Base-by-base conservation (phyloP, 2,113 vertebrate species). In the Orcinus orca region DNA sequence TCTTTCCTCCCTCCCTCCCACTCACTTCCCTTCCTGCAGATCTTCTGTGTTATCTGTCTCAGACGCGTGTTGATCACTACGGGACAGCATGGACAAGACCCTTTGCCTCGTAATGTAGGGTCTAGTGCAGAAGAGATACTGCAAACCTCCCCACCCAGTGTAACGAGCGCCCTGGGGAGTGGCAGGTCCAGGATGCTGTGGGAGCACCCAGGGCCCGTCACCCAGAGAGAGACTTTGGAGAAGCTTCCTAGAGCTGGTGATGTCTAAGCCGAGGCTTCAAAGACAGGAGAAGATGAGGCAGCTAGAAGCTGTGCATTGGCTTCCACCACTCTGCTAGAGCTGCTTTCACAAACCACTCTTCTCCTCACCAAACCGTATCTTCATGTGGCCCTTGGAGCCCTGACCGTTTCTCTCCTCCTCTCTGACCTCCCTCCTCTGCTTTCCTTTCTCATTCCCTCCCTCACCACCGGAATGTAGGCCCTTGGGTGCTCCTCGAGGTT, bases 61-160 rank as follows among this genome's bases (percentile, higher is more conserved):
- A 25, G 67, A 50, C 1, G 6, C 6, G 6, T 17, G 14, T 9
- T 21, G 0, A 8, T 47, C 63, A 12, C 29, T 50, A 17, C 1
- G 3, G 20, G 3, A 15, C 36, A 8, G 8, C 2, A 0, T 9
- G 21, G 76, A 44, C 13, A 2, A 14, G 70, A 33, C 25, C 53
- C 53, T 77, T n/a, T 8, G 47, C 73, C 23, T 31, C 1, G 1
- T 1, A 13, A 58, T 38, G 8, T 14, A 6, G 21, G 13, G 73
- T 44, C 33, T 41, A 25, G 47, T 31, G 33, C 25, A 3, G 60
- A 63, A 55, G 76, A 67, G 50, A 63, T 5, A 21, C 36, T 87
- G 18, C 44, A 53, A 36, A 15, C 53, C 60, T 44, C 65, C 17
- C 5, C 36, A 11, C 6, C 12, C 62, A 68, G 36, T 2, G 50